phyloP scores from a whole-genome alignment of 1,140 invertebrate genomes.

The Drosophila grimshawi region DNA sequence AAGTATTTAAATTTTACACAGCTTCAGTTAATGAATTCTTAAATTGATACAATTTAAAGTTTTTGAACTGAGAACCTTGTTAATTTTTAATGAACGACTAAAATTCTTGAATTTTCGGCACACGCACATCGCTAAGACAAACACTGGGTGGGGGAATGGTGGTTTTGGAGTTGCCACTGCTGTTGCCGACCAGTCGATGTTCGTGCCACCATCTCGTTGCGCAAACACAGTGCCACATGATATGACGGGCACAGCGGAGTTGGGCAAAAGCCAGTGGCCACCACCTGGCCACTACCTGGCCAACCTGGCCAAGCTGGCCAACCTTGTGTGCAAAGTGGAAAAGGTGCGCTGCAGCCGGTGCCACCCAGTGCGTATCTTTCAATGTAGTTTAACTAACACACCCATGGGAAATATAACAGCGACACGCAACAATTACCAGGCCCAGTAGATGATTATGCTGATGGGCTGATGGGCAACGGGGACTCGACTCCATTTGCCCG shows the following conservation, averaged over 20 bases:
- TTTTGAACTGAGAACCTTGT: neutral
- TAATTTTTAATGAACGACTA: neutral
- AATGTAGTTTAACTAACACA: slow-evolving; percentile 52
- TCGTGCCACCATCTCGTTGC: slow-evolving; percentile 69
- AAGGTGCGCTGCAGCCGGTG: slow-evolving; percentile 32
- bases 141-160: neutral
- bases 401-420: slow-evolving; percentile 77
- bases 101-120: slow-evolving; percentile 6
- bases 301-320: slow-evolving; percentile 16
- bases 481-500: neutral
- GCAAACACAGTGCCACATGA: slow-evolving; percentile 74
- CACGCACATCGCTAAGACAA: slow-evolving; percentile 32
- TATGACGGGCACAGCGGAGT: slow-evolving; percentile 49
- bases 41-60: neutral
- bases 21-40: too few relatives aligned
- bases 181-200: slow-evolving; percentile 40
- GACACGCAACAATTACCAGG: slow-evolving; percentile 73
- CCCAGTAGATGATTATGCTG: slow-evolving; percentile 44
- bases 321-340: slow-evolving; percentile 2
- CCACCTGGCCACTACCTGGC: slow-evolving; percentile 10
- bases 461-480: slow-evolving; percentile 4
- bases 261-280: slow-evolving; percentile 19
- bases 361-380: slow-evolving; percentile 28
- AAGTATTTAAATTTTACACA: neutral
- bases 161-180: neutral